Conservation (phyloP, 2,888 invertebrate species). For the Dolichomitus sp. region DNA sequence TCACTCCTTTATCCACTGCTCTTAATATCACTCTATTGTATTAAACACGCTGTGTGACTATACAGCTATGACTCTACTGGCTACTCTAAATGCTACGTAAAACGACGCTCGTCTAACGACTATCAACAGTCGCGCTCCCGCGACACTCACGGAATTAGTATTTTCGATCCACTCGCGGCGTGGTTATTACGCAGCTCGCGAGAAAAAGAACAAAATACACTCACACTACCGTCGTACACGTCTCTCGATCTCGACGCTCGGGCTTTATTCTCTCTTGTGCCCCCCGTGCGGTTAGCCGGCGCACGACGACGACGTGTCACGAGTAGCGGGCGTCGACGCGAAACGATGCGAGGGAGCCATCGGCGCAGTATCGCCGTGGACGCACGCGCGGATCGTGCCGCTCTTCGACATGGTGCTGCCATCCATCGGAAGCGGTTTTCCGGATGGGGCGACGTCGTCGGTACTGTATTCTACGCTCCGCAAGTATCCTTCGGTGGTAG, state of each 20-base stretch:
- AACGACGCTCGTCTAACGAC: not conserved
- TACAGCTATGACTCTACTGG: not conserved
- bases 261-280: slow-evolving; percentile 25
- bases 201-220: not conserved
- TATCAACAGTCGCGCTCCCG: not conserved
- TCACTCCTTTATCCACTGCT: not conserved
- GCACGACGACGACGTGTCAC: slow-evolving; percentile 67
- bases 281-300: slow-evolving; percentile 57
- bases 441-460: not conserved
- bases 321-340: slow-evolving; percentile 68
- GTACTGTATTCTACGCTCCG: not conserved
- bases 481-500: not conserved
- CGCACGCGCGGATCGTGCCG: slow-evolving; percentile 48
- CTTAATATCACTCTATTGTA: not conserved
- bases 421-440: slow-evolving; percentile 28
- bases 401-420: slow-evolving; percentile 21
- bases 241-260: slow-evolving; percentile 21
- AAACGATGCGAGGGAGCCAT: slow-evolving; percentile 58
- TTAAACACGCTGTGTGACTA: not conserved
- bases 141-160: not conserved
- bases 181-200: not conserved
- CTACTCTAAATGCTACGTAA: not conserved
- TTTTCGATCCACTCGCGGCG: slow-evolving; percentile 3
- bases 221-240: slow-evolving; percentile 13
- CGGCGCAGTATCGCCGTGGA: slow-evolving; percentile 13